Percentiles rank a stretch among this genome's conserved stretches.
phyloP scores from a whole-genome alignment of 2,113 vertebrate species.

The Calyptommatus sinebrachiatus region DNA sequence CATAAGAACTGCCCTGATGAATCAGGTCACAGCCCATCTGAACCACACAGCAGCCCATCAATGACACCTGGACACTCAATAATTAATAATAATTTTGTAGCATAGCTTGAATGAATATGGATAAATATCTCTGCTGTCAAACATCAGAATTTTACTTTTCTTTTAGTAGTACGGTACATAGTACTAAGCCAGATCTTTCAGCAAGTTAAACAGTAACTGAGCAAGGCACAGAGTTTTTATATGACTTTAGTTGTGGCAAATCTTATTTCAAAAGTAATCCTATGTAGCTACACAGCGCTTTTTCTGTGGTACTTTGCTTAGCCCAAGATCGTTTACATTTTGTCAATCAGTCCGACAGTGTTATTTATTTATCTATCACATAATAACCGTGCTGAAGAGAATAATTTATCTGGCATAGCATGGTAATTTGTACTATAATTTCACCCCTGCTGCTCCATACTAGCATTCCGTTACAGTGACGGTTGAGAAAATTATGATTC shows the following conservation, averaged over 20 bases:
- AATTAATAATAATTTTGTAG: no score
- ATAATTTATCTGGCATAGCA: constrained; percentile 78
- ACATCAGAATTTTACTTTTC: not conserved
- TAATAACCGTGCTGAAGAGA: constrained; percentile 77
- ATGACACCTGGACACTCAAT: no score
- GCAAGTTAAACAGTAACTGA: constrained; percentile 30
- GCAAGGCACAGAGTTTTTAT: constrained; percentile 50
- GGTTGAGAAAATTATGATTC: constrained; percentile 79
- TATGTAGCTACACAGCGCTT: constrained; percentile 60
- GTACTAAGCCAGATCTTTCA: constrained; percentile 17
- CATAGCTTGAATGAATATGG: not conserved
- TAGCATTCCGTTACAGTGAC: constrained; percentile 73
- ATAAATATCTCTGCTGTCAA: not conserved
- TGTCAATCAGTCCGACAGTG: constrained; percentile 76
- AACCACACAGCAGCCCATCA: no score
- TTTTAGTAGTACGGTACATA: not conserved
- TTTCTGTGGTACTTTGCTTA: constrained; percentile 71
- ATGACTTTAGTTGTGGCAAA: constrained; percentile 66
- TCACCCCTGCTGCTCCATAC: constrained; percentile 74
- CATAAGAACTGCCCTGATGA: no score
- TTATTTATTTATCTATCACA: constrained; percentile 82
- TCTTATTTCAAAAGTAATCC: constrained; percentile 72
- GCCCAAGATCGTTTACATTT: constrained; percentile 77
- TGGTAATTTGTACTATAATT: constrained; percentile 81
- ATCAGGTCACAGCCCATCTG: no score